Evolutionary conservation across 23 tunicate genomes (phyloP).

Genomic region (Ciona savignyi): DNA sequence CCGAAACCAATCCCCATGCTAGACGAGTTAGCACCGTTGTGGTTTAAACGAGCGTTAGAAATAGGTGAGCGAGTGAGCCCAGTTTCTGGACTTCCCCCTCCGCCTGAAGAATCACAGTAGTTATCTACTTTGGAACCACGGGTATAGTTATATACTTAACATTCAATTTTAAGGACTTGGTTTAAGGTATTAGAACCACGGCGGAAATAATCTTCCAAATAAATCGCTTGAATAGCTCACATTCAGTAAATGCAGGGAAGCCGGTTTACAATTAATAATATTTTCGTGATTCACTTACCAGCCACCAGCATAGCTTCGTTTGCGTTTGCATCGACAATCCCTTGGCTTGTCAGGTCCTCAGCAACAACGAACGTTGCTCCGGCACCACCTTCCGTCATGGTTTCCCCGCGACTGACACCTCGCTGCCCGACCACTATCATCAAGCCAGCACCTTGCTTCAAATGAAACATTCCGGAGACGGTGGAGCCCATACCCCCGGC

Average conservation of each 20-base stretch:
- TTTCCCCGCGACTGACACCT: constrained; percentile 27
- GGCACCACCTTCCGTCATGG: constrained; percentile 60
- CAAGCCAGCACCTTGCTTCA: constrained; percentile 49
- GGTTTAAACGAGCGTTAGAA: constrained; percentile 29
- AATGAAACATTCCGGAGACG: constrained; percentile 53
- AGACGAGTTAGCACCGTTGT: constrained; percentile 71
- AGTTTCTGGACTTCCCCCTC: constrained; percentile 40
- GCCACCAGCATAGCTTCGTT: constrained; percentile 51
- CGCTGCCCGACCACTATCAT: constrained; percentile 84
- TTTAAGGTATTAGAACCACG: too few relatives aligned
- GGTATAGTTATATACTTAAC: too few relatives aligned
- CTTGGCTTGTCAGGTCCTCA: constrained; percentile 9
- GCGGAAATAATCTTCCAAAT: too few relatives aligned
- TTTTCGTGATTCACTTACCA: constrained; percentile 37
- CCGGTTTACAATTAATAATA: too few relatives aligned
- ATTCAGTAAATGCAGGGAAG: too few relatives aligned
- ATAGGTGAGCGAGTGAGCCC: constrained; percentile 1
- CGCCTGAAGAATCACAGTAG: constrained; percentile 39
- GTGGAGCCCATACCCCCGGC: constrained; percentile 72
- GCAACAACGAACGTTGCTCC: constrained; percentile 92
- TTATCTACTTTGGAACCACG: too few relatives aligned
- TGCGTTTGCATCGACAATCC: background rate
- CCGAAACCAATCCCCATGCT: constrained; percentile 48
- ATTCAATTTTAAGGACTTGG: too few relatives aligned
- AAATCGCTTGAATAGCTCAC: too few relatives aligned